Evolutionary conservation across 2,888 invertebrate genomes (phyloP), one percentile per base, ranked within the genome.

Genomic region (Ceramica pisi): DNA sequence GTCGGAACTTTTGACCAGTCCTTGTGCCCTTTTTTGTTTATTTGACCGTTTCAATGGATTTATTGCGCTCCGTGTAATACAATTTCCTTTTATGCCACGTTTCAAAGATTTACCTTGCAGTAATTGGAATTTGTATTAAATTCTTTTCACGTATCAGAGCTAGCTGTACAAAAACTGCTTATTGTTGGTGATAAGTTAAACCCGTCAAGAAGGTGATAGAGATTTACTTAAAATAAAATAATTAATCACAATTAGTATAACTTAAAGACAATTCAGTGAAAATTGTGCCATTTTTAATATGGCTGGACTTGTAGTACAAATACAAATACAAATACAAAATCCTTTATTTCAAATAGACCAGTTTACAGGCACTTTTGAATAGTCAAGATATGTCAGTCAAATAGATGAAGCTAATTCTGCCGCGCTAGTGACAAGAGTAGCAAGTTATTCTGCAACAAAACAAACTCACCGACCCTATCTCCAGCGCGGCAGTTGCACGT

Each of bases 51-150:
- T 64, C 35, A 57, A 65, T 71, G 62, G 60, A 80, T 73, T 79
- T 82, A 75, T 83, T 61, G 74, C 68, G 26, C 64, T 68, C 63
- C 44, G 65, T 67, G 68, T 79, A 71, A 81, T 55, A 81, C 74
- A 74, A 74, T 71, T 74, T 75, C 67, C 59, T 73, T 56, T 70
- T 66, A 74, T 69, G 71, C 56, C 67, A 76, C 59, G 69, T 65
- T 71, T 67, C 61, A 59, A 67, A 67, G 71, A 71, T 83, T 83
- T 72, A 83, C 60, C 61, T 78, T 63, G 59, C 64, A 55, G 68
- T 60, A 80, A 78, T 74, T 80, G 80, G 59, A 77, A 60, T 67
- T 80, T 56, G 56, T 67, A 74, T 80, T 69, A 77, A 73, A 79
- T 60, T 55, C 35, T 62, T 57, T 62, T 59, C 56, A 50, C 26